These are phyloP conservation scores for Salvelinus fontinalis DNA, from an alignment of 2,113 vertebrate species.

Conservation along the genomic window DNA sequence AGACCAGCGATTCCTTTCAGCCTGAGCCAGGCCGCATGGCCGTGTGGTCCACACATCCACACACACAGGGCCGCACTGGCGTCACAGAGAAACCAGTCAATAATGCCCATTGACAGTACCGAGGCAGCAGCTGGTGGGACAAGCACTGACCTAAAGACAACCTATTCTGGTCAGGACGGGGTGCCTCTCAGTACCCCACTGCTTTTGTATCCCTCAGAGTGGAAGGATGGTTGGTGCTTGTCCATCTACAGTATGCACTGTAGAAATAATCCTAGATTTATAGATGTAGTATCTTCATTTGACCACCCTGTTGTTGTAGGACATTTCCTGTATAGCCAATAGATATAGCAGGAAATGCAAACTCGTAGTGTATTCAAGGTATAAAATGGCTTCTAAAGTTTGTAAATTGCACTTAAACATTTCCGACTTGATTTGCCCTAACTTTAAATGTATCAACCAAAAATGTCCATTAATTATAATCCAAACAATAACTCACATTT, in stretches of 20 bases:
- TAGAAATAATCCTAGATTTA: constrained; percentile 3
- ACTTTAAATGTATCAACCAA: no score
- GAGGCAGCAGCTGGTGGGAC: constrained; percentile 69
- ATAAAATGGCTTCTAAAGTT: no score
- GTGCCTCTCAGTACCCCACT: constrained; percentile 57
- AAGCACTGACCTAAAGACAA: constrained; percentile 64
- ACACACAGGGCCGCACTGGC: no score
- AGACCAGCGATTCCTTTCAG: constrained; percentile 57
- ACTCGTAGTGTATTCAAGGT: no score
- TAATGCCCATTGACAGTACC: constrained; percentile 68
- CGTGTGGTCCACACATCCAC: background rate
- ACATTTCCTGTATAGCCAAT: no score
- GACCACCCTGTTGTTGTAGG: no score
- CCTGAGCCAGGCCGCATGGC: constrained; percentile 23
- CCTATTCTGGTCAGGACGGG: constrained; percentile 63
- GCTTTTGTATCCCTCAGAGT: constrained; percentile 66
- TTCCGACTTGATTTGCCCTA: no score
- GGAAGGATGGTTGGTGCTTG: constrained; percentile 68
- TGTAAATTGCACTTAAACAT: no score
- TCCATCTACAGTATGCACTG: constrained; percentile 50
- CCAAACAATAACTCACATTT: no score
- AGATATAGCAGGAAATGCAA: no score
- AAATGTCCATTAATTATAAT: no score
- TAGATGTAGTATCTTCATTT: no score
- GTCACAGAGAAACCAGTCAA: constrained; percentile 47